Conservation (phyloP, 2,113 vertebrate species). For the Poicephalus meyeri region DNA sequence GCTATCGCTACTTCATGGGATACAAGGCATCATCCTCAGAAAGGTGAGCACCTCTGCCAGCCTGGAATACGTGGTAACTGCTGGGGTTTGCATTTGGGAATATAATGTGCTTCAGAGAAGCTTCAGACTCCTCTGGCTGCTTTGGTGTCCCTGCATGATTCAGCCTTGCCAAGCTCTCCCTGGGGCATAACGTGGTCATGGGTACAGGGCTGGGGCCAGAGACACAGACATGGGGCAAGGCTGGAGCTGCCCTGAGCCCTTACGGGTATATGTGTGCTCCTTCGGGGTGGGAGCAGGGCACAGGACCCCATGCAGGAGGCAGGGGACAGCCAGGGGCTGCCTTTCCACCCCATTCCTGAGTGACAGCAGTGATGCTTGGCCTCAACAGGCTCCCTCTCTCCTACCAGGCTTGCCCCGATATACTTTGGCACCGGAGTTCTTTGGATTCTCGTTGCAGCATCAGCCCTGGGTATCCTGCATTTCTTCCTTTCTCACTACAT, state of each 20-base stretch:
- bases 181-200: accelerated
- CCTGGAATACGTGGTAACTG: not conserved
- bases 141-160: not conserved
- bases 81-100: not conserved
- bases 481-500: slow-evolving; percentile 59
- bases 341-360: not conserved
- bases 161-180: not conserved
- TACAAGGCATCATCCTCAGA: slow-evolving; percentile 77
- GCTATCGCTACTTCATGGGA: slow-evolving; percentile 85
- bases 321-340: not conserved
- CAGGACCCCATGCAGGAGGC: accelerated
- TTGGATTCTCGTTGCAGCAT: slow-evolving; percentile 65
- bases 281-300: not conserved
- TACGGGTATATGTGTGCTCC: not conserved
- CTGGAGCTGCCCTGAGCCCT: not conserved
- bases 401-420: slow-evolving; percentile 67
- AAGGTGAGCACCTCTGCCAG: slow-evolving; percentile 74
- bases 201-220: not conserved
- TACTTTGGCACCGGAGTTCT: slow-evolving; percentile 71
- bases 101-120: not conserved
- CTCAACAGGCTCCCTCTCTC: not conserved
- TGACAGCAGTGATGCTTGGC: accelerated
- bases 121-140: not conserved
- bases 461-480: slow-evolving; percentile 66
- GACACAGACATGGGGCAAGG: not conserved